phyloP scores from a whole-genome alignment of 2,888 invertebrate species.

The Onchidella celtica region DNA sequence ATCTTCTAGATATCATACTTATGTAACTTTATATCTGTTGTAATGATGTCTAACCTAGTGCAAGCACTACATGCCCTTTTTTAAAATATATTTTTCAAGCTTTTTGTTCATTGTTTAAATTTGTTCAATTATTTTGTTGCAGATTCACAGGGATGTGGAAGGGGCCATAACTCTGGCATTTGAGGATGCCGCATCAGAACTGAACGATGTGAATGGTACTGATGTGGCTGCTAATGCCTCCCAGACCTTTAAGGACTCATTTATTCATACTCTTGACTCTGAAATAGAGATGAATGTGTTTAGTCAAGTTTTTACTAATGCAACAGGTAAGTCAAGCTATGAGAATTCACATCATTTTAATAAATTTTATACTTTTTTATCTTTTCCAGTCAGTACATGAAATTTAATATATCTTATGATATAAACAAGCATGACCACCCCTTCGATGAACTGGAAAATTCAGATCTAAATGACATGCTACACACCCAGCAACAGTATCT shows the following conservation, averaged over 20 bases:
- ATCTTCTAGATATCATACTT: too few relatives aligned
- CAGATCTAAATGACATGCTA: too few relatives aligned
- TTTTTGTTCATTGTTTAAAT: neutral
- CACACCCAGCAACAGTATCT: too few relatives aligned
- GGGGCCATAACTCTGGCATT: neutral
- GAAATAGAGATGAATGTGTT: conserved; percentile 34
- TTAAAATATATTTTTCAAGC: neutral
- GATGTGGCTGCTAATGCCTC: neutral
- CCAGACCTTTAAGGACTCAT: neutral
- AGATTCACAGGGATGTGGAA: conserved; percentile 22
- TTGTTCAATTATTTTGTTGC: neutral
- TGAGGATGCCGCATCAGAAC: conserved; percentile 6
- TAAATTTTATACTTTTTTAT: neutral
- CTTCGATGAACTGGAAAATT: too few relatives aligned
- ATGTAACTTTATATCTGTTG: too few relatives aligned
- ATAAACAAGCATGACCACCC: too few relatives aligned
- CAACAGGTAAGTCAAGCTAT: conserved; percentile 14
- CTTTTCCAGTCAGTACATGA: neutral
- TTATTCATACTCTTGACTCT: conserved; percentile 1
- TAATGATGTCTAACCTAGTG: neutral
- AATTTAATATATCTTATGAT: neutral
- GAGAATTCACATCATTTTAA: too few relatives aligned
- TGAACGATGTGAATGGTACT: too few relatives aligned
- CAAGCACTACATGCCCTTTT: neutral
- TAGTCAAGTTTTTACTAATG: conserved; percentile 3